Base-by-base conservation (phyloP, 2,888 invertebrate genomes). In the Pilophorus perplexus region DNA sequence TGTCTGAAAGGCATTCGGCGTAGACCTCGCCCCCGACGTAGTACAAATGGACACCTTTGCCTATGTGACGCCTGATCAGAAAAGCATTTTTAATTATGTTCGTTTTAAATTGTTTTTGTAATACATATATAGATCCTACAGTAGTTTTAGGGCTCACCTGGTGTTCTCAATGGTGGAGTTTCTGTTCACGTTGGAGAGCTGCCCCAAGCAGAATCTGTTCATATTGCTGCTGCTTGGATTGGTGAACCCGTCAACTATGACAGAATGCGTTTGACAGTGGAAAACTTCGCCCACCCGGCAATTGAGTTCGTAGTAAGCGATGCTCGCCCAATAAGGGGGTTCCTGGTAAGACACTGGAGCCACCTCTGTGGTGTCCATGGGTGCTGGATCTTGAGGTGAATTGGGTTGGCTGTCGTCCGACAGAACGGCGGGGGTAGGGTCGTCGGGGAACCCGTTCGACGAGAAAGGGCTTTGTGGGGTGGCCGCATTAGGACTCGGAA, bases 161-260 rank as follows among this genome's bases (percentile, higher is more conserved):
- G 98, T 98, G 76, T 97, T 98, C 79, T 99, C 99, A 74, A 99
- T 97, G 12, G 97, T 97, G 12, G 95, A 93, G 79, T 98, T 99
- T 69, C 99, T 83, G 80, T 99, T 99, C 50, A 99, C 98, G 77
- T 99, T 99, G 70, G 97, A 96, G 71, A 99, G 80, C 74, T 97
- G 91, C 0, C 99, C 99, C 46, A 99, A 84, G 75, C 98, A 99
- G 79, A 99, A 99, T 59, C 99, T 83, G 76, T 95, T 94, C 33
- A 33, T 33, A 33, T 33, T 33, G 33, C 12, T 33, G 77, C 94
- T 93, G 72, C 93, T 93, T 0, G 99, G 99, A 79, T 99, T 96
- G 67, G 98, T 99, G 77, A 97, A 99, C 8, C 99, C 99, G 78
- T 99, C 99, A 0, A 99, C 95, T 64, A 94, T 92, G 1, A 99